Evolutionary conservation across 2,888 invertebrate genomes (phyloP).

Genomic region (Phalera bucephala): DNA sequence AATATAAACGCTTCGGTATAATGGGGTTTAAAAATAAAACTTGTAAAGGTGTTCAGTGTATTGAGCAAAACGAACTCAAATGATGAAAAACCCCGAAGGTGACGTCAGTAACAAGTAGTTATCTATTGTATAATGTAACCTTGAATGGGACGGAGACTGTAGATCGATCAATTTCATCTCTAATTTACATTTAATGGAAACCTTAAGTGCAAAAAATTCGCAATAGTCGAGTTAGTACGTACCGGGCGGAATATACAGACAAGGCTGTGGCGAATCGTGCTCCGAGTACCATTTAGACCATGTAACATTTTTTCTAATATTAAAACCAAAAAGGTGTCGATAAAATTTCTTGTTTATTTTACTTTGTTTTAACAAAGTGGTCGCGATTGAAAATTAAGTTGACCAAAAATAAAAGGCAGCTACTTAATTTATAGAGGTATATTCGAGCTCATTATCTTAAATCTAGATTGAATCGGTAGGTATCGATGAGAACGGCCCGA

Average conservation of each 20-base stretch:
- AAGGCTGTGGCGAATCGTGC: constrained; percentile 43
- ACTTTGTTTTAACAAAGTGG: background rate
- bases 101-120: constrained; percentile 37
- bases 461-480: constrained; percentile 20
- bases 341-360: background rate
- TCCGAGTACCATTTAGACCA: constrained; percentile 18
- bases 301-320: constrained; percentile 19
- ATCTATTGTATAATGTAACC: constrained; percentile 39
- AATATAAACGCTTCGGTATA: constrained; percentile 29
- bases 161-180: constrained; percentile 54
- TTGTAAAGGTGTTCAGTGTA: constrained; percentile 14
- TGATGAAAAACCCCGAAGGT: constrained; percentile 23
- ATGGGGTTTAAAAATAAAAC: constrained; percentile 25
- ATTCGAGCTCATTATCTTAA: constrained; percentile 21
- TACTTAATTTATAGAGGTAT: constrained; percentile 9
- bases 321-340: background rate
- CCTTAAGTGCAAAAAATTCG: constrained; percentile 43
- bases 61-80: constrained; percentile 18
- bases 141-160: constrained; percentile 32
- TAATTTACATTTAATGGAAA: constrained; percentile 59
- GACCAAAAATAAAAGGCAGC: constrained; percentile 1
- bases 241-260: constrained; percentile 27
- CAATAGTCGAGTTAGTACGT: constrained; percentile 25
- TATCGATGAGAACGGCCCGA: constrained; percentile 15
- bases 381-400: background rate